Percentiles rank a stretch among this genome's conserved stretches.
These are phyloP conservation scores for Dendronephthya gigantea DNA, from an alignment of 64 coral and sea anemone species.

Conservation along the genomic window DNA sequence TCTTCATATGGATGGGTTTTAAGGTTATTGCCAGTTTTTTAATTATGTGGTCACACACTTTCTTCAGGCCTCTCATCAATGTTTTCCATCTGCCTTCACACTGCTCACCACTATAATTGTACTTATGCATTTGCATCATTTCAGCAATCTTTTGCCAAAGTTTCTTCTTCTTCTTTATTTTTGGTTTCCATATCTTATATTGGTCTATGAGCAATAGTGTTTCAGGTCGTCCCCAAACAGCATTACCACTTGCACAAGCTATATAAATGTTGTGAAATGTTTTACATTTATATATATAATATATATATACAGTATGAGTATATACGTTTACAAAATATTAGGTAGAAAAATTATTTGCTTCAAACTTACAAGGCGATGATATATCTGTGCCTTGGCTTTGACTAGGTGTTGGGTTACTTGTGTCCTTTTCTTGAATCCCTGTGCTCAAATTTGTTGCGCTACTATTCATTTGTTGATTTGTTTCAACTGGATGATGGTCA, in stretches of 20 bases:
- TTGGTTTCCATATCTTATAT: neutral
- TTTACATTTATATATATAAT: neutral
- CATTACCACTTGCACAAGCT: neutral
- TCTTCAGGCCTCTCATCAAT: neutral
- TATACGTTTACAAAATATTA: too few species aligned
- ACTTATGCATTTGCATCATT: neutral
- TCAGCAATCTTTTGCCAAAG: neutral
- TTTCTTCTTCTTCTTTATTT: neutral
- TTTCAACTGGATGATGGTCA: too few species aligned
- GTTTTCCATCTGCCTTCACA: constrained; percentile 9
- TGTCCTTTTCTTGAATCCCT: too few species aligned
- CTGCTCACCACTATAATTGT: neutral
- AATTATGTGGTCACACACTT: neutral
- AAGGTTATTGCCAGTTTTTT: neutral
- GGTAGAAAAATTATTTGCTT: too few species aligned
- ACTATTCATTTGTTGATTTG: too few species aligned
- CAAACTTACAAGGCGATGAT: too few species aligned
- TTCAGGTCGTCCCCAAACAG: neutral
- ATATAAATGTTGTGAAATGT: too few species aligned
- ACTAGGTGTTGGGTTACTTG: too few species aligned
- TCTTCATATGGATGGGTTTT: constrained; percentile 9
- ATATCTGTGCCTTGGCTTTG: too few species aligned
- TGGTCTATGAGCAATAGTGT: neutral
- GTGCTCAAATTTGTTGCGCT: too few species aligned
- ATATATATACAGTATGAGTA: too few species aligned